Percentiles rank a stretch among this genome's conserved stretches.
Evolutionary conservation across 2,113 vertebrate species (phyloP).

Genomic region (Cyanistes caeruleus): DNA sequence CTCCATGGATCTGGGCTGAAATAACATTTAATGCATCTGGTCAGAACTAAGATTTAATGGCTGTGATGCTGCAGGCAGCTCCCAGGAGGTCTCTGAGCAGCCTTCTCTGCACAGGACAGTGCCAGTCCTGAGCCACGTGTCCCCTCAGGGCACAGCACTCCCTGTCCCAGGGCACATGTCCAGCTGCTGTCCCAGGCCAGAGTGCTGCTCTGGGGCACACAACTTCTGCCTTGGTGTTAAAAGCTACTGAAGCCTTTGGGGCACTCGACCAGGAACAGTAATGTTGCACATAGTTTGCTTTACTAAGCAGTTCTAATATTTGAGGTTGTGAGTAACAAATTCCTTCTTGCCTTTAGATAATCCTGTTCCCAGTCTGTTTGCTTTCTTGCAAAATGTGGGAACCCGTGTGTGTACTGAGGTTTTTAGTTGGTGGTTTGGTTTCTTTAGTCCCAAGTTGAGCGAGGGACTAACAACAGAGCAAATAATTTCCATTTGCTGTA

Average conservation of each 20-base stretch:
- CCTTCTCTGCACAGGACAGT: background rate
- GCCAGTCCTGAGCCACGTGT: background rate
- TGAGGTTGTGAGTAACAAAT: constrained; percentile 1
- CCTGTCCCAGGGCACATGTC: background rate
- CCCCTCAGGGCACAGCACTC: background rate
- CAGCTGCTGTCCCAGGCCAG: background rate
- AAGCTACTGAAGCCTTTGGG: background rate
- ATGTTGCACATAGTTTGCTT: background rate
- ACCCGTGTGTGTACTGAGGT: background rate
- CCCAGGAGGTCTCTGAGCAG: background rate
- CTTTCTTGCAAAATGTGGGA: constrained; percentile 15
- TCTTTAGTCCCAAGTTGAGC: background rate
- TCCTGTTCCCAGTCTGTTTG: background rate
- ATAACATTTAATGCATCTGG: background rate
- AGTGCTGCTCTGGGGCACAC: background rate
- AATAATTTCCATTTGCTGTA: background rate
- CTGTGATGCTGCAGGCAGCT: background rate
- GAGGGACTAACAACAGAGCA: background rate
- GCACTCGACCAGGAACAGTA: background rate
- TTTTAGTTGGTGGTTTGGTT: background rate
- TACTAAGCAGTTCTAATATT: background rate
- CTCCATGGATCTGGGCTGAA: background rate
- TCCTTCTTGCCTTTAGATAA: constrained; percentile 10
- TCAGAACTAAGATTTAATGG: too few relatives aligned
- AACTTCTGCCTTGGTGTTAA: background rate